A percentile compares a stretch with the other conserved stretches of the same genome.
phyloP scores from a whole-genome alignment of 92 coral and sea anemone species.

The Meandrina meandrites region DNA sequence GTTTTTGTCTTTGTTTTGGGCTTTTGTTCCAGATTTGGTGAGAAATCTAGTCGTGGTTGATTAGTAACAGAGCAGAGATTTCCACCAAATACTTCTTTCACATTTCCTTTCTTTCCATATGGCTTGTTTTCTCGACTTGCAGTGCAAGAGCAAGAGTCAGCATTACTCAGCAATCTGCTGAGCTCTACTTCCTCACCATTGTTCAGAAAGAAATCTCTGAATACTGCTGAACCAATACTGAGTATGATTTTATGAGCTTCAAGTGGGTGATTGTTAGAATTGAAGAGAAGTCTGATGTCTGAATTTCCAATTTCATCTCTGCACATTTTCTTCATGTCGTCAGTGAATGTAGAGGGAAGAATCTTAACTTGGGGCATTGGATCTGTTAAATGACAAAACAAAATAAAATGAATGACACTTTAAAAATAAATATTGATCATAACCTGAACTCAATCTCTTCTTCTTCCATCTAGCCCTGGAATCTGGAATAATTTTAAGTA shows the following conservation, averaged over 20 bases:
- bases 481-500: no score
- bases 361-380: constrained; percentile 68
- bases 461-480: no score
- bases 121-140: neutral
- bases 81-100: neutral
- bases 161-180: constrained; percentile 18
- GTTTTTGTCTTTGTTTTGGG: constrained; percentile 13
- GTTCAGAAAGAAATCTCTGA: constrained; percentile 58
- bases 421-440: no score
- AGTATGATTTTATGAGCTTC: constrained; percentile 80
- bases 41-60: constrained; percentile 5
- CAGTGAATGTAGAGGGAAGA: constrained; percentile 68
- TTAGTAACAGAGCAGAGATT: constrained; percentile 5
- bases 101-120: constrained; percentile 13
- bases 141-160: constrained; percentile 27
- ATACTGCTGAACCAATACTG: constrained; percentile 65
- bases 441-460: neutral
- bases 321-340: constrained; percentile 64
- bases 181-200: constrained; percentile 25
- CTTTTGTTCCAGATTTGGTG: constrained; percentile 32
- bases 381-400: constrained; percentile 34
- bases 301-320: constrained; percentile 43
- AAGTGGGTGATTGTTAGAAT: constrained; percentile 49
- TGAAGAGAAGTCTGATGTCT: constrained; percentile 66
- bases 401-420: neutral